phyloP scores from a whole-genome alignment of 1,140 invertebrate species.

The Drosophila fuyamai region DNA sequence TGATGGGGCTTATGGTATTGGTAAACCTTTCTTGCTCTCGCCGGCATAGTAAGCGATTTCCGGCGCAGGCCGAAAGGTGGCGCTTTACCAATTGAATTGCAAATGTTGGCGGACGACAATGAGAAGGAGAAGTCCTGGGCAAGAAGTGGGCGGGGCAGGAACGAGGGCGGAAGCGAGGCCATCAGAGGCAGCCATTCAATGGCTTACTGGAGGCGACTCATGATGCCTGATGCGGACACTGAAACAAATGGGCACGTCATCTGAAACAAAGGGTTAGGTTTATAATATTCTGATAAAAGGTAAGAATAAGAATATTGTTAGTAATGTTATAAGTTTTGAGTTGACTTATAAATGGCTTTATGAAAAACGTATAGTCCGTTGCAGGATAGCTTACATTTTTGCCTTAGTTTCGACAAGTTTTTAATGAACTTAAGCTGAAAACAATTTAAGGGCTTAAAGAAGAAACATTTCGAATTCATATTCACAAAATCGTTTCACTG shows the following conservation, averaged over 20 bases:
- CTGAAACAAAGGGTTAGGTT: neutral
- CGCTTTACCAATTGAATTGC: slow-evolving; percentile 79
- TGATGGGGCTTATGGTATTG: slow-evolving; percentile 47
- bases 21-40: slow-evolving; percentile 60
- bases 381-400: too few relatives aligned
- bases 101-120: slow-evolving; percentile 72
- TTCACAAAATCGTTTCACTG: too few relatives aligned
- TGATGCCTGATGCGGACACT: slow-evolving; percentile 33
- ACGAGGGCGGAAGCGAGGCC: slow-evolving; percentile 70
- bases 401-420: too few relatives aligned
- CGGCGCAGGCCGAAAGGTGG: slow-evolving; percentile 72
- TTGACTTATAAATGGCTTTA: too few relatives aligned
- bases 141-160: slow-evolving; percentile 8
- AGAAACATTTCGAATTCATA: too few relatives aligned
- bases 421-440: too few relatives aligned
- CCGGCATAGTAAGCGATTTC: slow-evolving; percentile 79
- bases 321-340: too few relatives aligned
- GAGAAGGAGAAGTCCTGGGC: slow-evolving; percentile 22
- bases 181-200: slow-evolving; percentile 73
- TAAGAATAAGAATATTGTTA: too few relatives aligned
- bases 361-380: too few relatives aligned
- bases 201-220: slow-evolving; percentile 45
- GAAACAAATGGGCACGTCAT: neutral
- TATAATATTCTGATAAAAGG: neutral
- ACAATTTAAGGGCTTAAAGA: too few relatives aligned